A percentile compares a stretch with the other conserved stretches of the same genome.
Conservation (phyloP, 2,888 invertebrate species). For the Cephus spinipes region DNA sequence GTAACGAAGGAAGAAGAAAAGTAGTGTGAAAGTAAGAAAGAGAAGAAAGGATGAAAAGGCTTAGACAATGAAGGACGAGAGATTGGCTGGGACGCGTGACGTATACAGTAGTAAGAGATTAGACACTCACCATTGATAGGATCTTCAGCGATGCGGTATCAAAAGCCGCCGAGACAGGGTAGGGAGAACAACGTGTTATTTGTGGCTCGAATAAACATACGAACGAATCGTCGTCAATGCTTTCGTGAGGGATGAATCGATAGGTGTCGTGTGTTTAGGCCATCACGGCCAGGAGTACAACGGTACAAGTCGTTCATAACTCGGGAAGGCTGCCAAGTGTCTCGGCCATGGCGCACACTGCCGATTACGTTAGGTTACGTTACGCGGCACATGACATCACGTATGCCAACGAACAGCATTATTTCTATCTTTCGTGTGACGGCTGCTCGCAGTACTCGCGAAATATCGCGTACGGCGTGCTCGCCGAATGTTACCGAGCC, state of each 20-base stretch:
- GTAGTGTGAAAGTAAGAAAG: not conserved
- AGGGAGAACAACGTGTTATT: slow-evolving; percentile 1
- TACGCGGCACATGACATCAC: slow-evolving; percentile 6
- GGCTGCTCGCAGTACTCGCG: slow-evolving; percentile 20
- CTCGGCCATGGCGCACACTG: not conserved
- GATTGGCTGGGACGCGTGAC: not conserved
- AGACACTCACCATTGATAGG: slow-evolving; percentile 39
- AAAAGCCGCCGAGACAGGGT: slow-evolving; percentile 1
- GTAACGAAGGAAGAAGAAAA: not conserved
- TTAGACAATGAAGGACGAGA: not conserved
- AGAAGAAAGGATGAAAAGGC: not conserved
- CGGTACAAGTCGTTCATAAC: slow-evolving; percentile 15
- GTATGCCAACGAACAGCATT: slow-evolving; percentile 27
- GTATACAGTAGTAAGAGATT: slow-evolving; percentile 16
- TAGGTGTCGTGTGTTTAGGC: slow-evolving; percentile 11
- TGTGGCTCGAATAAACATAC: not conserved
- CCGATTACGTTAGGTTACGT: not conserved
- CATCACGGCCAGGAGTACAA: not conserved
- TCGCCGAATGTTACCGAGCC: slow-evolving; percentile 27
- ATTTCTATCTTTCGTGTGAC: not conserved
- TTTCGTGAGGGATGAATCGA: slow-evolving; percentile 25
- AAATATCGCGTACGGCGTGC: slow-evolving; percentile 32
- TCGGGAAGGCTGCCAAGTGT: slow-evolving; percentile 6
- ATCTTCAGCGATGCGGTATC: slow-evolving; percentile 25
- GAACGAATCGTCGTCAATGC: not conserved